These are phyloP conservation scores for Julus scanicus DNA, from an alignment of 2,888 invertebrate genomes.

Conservation along the genomic window DNA sequence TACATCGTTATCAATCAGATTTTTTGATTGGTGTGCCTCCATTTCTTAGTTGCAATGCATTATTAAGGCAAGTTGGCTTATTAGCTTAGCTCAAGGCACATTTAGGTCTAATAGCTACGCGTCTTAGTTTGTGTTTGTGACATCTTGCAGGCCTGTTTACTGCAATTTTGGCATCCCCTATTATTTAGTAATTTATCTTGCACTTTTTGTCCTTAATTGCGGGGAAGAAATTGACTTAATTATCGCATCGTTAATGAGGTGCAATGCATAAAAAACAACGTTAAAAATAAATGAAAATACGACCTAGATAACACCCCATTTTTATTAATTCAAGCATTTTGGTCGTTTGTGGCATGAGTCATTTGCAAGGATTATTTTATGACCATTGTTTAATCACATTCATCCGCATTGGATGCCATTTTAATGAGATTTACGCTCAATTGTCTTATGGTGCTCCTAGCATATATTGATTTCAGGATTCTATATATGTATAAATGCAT, in stretches of 20 bases:
- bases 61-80: too few relatives aligned
- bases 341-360: not conserved
- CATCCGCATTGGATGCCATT: not conserved
- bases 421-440: not conserved
- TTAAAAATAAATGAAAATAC: not conserved
- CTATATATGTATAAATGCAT: not conserved
- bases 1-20: too few relatives aligned
- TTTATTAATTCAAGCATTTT: slow-evolving; percentile 2
- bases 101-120: not conserved
- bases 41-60: too few relatives aligned
- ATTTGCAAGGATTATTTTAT: not conserved
- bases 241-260: not conserved
- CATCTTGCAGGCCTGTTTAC: not conserved
- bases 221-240: slow-evolving; percentile 15
- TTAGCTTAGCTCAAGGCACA: not conserved
- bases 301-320: not conserved
- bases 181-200: slow-evolving; percentile 24
- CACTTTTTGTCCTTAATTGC: slow-evolving; percentile 14
- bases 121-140: not conserved
- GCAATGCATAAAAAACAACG: not conserved
- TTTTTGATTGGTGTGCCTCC: too few relatives aligned
- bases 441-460: not conserved
- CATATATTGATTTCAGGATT: not conserved
- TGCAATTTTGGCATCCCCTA: not conserved
- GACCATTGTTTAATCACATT: slow-evolving; percentile 4